Percentiles rank a stretch among this genome's conserved stretches.
Evolutionary conservation across 2,797 vertebrate genomes (phyloP).

Genomic region (Rhynchotus rufescens): DNA sequence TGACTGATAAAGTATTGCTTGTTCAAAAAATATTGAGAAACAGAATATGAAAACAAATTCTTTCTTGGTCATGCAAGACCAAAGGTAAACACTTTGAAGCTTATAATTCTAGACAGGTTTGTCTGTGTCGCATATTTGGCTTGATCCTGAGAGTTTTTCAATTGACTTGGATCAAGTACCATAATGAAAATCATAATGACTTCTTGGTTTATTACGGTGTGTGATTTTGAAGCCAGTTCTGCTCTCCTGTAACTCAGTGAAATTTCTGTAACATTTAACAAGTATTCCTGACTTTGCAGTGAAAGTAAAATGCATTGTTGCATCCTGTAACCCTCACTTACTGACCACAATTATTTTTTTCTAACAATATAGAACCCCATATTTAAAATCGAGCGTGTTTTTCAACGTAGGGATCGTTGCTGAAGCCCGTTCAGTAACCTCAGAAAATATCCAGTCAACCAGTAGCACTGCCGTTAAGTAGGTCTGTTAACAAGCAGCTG

Average conservation of each 20-base stretch:
- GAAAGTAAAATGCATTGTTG: background rate
- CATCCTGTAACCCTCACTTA: background rate
- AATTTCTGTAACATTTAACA: background rate
- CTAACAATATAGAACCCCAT: background rate
- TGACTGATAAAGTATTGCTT: background rate
- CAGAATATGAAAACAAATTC: background rate
- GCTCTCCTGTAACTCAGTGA: background rate
- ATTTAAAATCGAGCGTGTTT: background rate
- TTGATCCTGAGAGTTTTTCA: background rate
- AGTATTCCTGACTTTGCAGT: background rate
- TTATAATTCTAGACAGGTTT: background rate
- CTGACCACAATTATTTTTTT: background rate
- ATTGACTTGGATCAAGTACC: background rate
- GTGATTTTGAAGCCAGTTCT: conserved; percentile 5
- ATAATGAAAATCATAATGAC: background rate
- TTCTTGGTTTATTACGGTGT: background rate
- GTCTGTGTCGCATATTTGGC: background rate
- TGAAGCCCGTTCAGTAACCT: background rate
- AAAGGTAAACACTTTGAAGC: background rate
- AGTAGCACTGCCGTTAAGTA: background rate
- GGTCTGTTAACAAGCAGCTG: background rate
- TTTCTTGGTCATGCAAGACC: background rate
- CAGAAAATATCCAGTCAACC: background rate
- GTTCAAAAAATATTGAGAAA: background rate
- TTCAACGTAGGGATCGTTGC: background rate